Conservation (phyloP, 2,888 invertebrate species). For the Ecliptopera silaceata region DNA sequence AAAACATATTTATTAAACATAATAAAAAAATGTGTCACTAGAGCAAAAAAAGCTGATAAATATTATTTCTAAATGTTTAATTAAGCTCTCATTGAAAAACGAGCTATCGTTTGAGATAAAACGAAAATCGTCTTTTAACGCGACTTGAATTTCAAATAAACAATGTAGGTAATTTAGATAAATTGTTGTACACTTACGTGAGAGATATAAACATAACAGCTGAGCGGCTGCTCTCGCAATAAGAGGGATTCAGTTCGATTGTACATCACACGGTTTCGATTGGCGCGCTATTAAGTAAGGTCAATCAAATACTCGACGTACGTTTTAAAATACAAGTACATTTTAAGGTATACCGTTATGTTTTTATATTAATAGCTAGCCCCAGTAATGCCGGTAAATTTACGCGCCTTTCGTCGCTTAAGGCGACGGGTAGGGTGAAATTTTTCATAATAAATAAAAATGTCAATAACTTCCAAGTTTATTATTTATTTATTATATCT, state of each 20-base stretch:
- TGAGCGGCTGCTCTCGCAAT: slow-evolving; percentile 18
- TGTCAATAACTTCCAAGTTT: too few relatives aligned
- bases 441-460: too few relatives aligned
- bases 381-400: too few relatives aligned
- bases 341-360: not conserved
- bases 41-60: too few relatives aligned
- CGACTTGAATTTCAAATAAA: not conserved
- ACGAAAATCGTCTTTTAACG: too few relatives aligned
- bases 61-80: too few relatives aligned
- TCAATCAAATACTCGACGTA: slow-evolving; percentile 15
- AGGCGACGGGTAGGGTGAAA: too few relatives aligned
- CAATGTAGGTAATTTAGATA: not conserved
- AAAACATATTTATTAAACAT: too few relatives aligned
- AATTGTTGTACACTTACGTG: slow-evolving; percentile 40
- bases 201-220: slow-evolving; percentile 46
- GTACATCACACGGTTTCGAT: slow-evolving; percentile 28
- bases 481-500: too few relatives aligned
- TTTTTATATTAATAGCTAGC: not conserved
- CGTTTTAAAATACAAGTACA: slow-evolving; percentile 2
- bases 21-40: too few relatives aligned
- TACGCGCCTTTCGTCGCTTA: too few relatives aligned
- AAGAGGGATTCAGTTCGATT: slow-evolving; percentile 24
- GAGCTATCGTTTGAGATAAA: not conserved
- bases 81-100: too few relatives aligned
- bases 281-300: slow-evolving; percentile 26